Evolutionary conservation across 2,888 invertebrate genomes (phyloP).

Genomic region (Eupithecia insigniata): DNA sequence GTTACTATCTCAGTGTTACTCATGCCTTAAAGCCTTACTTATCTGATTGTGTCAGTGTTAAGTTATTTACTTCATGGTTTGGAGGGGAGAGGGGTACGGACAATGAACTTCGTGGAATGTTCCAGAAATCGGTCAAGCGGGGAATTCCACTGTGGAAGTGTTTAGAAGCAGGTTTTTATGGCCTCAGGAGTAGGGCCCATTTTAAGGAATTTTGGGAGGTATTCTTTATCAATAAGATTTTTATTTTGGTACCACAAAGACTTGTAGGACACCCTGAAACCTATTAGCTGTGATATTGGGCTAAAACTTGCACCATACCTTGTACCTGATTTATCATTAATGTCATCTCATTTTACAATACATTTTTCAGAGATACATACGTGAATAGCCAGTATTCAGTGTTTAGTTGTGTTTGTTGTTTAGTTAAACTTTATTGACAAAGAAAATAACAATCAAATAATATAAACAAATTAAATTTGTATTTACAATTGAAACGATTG

Average conservation of each 20-base stretch:
- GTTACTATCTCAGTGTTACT: conserved; percentile 29
- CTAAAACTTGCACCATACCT: no score
- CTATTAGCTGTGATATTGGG: no score
- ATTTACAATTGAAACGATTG: no score
- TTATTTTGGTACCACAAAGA: background rate
- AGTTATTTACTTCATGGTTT: conserved; percentile 69
- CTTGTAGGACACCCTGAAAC: background rate
- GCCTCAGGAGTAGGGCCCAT: conserved; percentile 15
- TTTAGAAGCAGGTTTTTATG: conserved; percentile 33
- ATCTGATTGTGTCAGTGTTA: conserved; percentile 70
- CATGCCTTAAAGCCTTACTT: conserved; percentile 53
- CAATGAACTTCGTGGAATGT: conserved; percentile 43
- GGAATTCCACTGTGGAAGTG: conserved; percentile 34
- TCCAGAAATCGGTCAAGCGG: conserved; percentile 42
- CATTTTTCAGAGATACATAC: no score
- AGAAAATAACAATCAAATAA: no score
- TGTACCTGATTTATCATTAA: no score
- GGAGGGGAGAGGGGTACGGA: conserved; percentile 46
- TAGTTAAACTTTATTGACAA: no score
- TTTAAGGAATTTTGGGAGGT: conserved; percentile 20
- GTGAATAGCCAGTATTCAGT: no score
- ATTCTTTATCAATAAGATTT: background rate
- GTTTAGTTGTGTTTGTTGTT: no score
- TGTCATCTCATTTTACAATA: no score
- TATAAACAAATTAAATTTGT: no score